Evolutionary conservation across 2,888 invertebrate species (phyloP), one percentile per base, ranked within the genome.

Genomic region (Cistogaster globosa): DNA sequence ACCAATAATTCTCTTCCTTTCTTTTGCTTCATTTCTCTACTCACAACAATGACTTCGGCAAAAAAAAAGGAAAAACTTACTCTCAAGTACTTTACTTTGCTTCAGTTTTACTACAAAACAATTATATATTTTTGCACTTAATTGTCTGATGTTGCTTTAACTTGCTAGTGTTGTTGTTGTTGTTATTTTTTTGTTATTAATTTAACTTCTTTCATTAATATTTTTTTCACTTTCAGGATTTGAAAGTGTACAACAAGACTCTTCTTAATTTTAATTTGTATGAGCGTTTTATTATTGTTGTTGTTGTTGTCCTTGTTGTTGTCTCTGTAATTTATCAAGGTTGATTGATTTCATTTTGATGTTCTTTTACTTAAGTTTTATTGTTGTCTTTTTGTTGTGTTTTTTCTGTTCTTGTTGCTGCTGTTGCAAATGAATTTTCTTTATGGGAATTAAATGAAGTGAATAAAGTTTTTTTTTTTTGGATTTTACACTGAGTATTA

Each of bases 331-430:
- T 84, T 86, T 84, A 85, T 86, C 85, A 85, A 86, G 83, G 83
- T 88, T 88, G 90, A 90, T 90, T 89, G 89, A 90, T 90, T 90
- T 89, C 88, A 87, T 87, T 86, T 83, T 81, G 72, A 83, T 86
- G 79, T 86, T 71, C 71, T 57, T 86, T 81, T 72, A 45, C 16
- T 79, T 62, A 65, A 77, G 65, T 77, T 67, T 38, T 20, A 12
- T 69, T 68, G 11, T 71, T 42, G 42, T 7, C 12, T 42, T 42
- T 6, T 63, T 36, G 45, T 26, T n/a, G n/a, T n/a, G n/a, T n/a
- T n/a, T 26, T 26, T 26, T 4, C 55, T 48, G 36, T 67, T 45
- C 18, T 45, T 38, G 38, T 20, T 77, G 58, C 68, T 72, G 26
- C 62, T 51, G 48, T 60, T 42, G 38, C 55, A 80, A 74, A 74